Conservation (phyloP, 2,888 invertebrate species). For the Azorinus chamasolen region DNA sequence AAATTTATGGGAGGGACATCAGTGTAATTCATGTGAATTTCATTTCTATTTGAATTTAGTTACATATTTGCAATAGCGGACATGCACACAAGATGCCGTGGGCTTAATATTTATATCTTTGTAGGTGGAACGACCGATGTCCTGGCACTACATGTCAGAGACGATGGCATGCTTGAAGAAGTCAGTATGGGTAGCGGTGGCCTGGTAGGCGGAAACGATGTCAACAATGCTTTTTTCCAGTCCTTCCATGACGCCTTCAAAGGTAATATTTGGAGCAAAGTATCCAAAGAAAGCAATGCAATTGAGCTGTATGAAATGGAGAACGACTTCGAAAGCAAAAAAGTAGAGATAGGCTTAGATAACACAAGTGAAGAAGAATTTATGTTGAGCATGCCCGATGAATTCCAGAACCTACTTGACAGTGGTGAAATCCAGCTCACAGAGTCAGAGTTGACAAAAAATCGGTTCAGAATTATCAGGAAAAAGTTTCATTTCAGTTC, state of each 20-base stretch:
- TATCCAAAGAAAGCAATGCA: conserved; percentile 13
- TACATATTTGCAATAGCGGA: no score
- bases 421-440: conserved; percentile 15
- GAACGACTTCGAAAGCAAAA: conserved; percentile 52
- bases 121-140: conserved; percentile 53
- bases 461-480: conserved; percentile 10
- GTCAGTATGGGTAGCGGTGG: conserved; percentile 21
- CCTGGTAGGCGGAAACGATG: conserved; percentile 40
- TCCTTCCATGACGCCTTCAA: conserved; percentile 39
- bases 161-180: conserved; percentile 38
- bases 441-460: neutral
- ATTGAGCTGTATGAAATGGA: conserved; percentile 42
- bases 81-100: no score
- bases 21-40: no score
- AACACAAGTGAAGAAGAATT: conserved; percentile 22
- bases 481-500: conserved; percentile 33
- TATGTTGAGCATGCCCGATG: conserved; percentile 21
- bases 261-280: conserved; percentile 23
- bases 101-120: no score
- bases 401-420: conserved; percentile 10
- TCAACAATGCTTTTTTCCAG: conserved; percentile 53
- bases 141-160: conserved; percentile 41
- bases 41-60: no score
- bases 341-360: conserved; percentile 36
- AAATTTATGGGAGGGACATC: no score